phyloP scores from a whole-genome alignment of 2,888 invertebrate genomes.

The Cryptus armator region DNA sequence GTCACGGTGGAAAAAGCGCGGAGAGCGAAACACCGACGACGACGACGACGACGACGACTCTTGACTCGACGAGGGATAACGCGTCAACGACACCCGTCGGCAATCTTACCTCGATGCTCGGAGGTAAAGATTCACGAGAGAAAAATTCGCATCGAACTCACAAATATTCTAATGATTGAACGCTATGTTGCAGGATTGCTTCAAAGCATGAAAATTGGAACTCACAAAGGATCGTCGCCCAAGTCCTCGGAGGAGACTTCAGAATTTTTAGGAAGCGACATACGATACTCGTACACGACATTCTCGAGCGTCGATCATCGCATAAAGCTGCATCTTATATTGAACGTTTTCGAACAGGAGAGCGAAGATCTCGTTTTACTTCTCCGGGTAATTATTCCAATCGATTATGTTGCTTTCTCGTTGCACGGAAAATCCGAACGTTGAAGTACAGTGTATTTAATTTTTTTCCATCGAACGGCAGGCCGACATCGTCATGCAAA shows the following conservation, averaged over 20 bases:
- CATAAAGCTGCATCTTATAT: conserved; percentile 87
- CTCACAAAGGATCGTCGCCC: conserved; percentile 84
- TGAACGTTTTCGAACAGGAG: conserved; percentile 86
- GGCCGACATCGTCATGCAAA: conserved; percentile 84
- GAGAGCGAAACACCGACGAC: conserved; percentile 49
- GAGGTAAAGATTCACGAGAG: conserved; percentile 81
- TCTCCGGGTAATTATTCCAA: conserved; percentile 81
- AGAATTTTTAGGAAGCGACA: conserved; percentile 77
- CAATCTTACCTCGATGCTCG: conserved; percentile 84
- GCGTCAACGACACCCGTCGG: conserved; percentile 73
- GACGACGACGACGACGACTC: conserved; percentile 34
- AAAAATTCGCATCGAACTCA: not conserved
- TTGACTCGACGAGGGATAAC: conserved; percentile 68
- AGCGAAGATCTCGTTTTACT: conserved; percentile 87
- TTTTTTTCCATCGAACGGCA: conserved; percentile 54
- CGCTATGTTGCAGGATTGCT: conserved; percentile 83
- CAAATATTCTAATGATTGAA: not conserved
- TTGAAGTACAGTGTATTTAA: not conserved
- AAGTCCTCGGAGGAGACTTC: conserved; percentile 75
- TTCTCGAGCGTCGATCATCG: conserved; percentile 87
- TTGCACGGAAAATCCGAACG: not conserved
- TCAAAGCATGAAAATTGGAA: conserved; percentile 84
- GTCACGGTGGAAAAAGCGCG: conserved; percentile 52
- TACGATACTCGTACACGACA: conserved; percentile 87
- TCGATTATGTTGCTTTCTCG: conserved; percentile 10